Percentiles rank a stretch among this genome's conserved stretches.
These are phyloP conservation scores for Drosophila neutralis DNA, from an alignment of 2,888 invertebrate genomes.

Conservation along the genomic window DNA sequence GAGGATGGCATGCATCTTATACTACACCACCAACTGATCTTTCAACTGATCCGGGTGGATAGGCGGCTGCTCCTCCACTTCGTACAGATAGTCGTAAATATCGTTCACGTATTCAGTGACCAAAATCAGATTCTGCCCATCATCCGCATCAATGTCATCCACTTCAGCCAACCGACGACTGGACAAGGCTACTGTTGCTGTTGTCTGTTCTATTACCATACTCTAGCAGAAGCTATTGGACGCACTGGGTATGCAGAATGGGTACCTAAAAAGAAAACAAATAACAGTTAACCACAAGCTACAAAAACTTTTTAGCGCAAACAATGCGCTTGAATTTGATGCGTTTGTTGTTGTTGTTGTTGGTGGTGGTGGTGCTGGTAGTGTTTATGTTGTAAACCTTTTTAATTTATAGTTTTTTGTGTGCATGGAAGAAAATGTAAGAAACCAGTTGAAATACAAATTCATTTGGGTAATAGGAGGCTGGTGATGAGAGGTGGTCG, in stretches of 20 bases:
- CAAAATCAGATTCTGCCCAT: constrained; percentile 86
- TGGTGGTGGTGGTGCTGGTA: neutral
- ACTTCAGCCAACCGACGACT: no score
- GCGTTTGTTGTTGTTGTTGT: constrained; percentile 13
- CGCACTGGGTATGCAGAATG: constrained; percentile 29
- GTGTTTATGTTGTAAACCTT: constrained; percentile 42
- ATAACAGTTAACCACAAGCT: constrained; percentile 27
- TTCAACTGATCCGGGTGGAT: constrained; percentile 88
- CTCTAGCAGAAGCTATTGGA: neutral
- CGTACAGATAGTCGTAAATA: constrained; percentile 87
- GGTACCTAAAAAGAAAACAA: constrained; percentile 1
- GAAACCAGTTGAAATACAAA: constrained; percentile 64
- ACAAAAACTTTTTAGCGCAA: constrained; percentile 47
- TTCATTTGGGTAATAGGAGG: constrained; percentile 55
- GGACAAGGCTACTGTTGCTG: no score
- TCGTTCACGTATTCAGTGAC: constrained; percentile 95
- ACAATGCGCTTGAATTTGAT: constrained; percentile 51
- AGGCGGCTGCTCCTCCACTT: constrained; percentile 85
- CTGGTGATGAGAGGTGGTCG: neutral
- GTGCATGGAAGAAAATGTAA: constrained; percentile 21
- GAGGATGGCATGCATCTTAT: constrained; percentile 95
- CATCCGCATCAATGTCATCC: no score
- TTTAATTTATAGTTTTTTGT: constrained; percentile 67
- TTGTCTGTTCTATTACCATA: neutral
- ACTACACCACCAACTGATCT: constrained; percentile 88